phyloP scores from a whole-genome alignment of 2,113 vertebrate species.

The Triplophysa tibetana region DNA sequence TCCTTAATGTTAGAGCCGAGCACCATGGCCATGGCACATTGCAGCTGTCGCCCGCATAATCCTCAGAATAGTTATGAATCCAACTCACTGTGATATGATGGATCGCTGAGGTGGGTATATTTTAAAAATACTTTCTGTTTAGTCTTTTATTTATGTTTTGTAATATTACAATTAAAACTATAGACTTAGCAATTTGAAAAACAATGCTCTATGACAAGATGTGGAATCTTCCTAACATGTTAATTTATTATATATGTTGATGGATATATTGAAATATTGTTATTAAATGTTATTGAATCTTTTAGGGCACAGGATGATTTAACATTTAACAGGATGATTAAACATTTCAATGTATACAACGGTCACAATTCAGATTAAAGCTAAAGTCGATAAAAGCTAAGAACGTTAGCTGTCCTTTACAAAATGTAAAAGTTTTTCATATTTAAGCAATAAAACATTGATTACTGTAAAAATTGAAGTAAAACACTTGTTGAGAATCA shows the following conservation, averaged over 20 bases:
- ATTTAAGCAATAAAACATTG: neutral
- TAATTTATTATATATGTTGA: neutral
- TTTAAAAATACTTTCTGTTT: neutral
- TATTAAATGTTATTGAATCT: neutral
- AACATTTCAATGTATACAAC: neutral
- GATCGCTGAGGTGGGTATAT: conserved; percentile 52
- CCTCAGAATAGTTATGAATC: conserved; percentile 38
- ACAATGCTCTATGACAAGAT: neutral
- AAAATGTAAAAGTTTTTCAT: too few species aligned
- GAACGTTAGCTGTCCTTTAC: conserved; percentile 35
- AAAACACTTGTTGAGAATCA: too few species aligned
- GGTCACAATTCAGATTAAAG: neutral
- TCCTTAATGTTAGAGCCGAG: conserved; percentile 57
- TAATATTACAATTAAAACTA: neutral
- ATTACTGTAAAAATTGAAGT: too few species aligned
- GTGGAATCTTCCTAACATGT: neutral
- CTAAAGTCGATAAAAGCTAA: neutral
- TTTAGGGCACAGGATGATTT: neutral
- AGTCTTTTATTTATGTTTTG: neutral
- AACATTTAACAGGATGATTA: neutral
- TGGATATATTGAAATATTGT: neutral
- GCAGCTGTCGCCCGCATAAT: conserved; percentile 45
- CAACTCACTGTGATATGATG: conserved; percentile 39
- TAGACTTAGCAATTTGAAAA: neutral
- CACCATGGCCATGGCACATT: conserved; percentile 46